Evolutionary conservation across 2,888 invertebrate species (phyloP), one percentile per base, ranked within the genome.

Genomic region (Pristionchus entomophagus): DNA sequence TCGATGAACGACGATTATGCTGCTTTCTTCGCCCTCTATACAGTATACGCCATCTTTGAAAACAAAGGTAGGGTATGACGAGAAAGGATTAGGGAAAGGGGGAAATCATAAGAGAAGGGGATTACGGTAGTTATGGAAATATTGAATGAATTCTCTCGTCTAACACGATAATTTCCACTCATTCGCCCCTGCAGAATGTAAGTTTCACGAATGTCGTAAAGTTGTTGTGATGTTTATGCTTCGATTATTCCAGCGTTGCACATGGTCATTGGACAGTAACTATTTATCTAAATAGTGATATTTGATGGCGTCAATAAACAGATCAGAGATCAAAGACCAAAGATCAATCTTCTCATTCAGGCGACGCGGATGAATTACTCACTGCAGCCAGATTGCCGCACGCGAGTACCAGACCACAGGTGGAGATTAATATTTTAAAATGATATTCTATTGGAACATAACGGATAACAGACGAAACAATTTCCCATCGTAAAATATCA

Each of bases 1-100:
- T 87, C 89, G 93, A 95, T 95, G 19, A 97, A 97, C 93, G 98
- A 98, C 94, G 99, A 99, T 95, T 98, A 99, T 94, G 96, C 96
- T 77, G 96, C 98, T 10, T 95, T 99, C 87, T 97, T 98, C 94
- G 96, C 96, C 5, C 95, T 99, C 26, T 97, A 97, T 94, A 95
- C 99, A 87, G 95, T 99, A 62, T 97, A 97, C 94, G 97, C 98
- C 22, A 95, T 99, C 94, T 96, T 96, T 87, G 96, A 96, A 94
- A 99, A 99, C 95, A 95, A 96, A 96, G 98, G 99, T 98, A 94
- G 94, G 82, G 35, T 82, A 53, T 17, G 17, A 10, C 1, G 4
- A 8, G 59, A 14, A 14, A 53, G 51, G 59, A 29, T 1, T 59
- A 59, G 32, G 65, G 35, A 45, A 59, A 6, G 26, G 59, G 8